Evolutionary conservation across 1,140 invertebrate genomes (phyloP).

Genomic region (Diplogasteroides magnus): DNA sequence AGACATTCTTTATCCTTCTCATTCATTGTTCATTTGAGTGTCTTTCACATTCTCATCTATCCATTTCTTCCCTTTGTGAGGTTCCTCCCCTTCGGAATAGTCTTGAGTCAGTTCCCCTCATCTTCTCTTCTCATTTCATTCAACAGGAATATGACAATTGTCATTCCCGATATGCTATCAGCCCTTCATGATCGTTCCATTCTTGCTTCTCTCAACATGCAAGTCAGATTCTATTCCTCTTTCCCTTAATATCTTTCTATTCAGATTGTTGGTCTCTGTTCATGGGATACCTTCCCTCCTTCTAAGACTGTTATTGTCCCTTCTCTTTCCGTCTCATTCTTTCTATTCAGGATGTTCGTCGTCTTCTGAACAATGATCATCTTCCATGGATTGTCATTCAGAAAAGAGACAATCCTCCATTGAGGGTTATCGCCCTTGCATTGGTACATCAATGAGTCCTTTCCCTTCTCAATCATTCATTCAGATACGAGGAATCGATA

Average conservation of each 20-base stretch:
- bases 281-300: background rate
- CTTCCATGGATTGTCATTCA: background rate
- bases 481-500: too few relatives aligned
- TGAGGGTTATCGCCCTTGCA: too few relatives aligned
- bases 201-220: background rate
- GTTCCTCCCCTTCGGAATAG: too few relatives aligned
- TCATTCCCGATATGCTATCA: background rate
- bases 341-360: background rate
- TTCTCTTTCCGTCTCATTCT: background rate
- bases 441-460: too few relatives aligned
- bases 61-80: too few relatives aligned
- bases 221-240: too few relatives aligned
- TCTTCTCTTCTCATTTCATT: background rate
- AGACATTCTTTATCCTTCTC: too few relatives aligned
- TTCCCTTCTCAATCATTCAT: too few relatives aligned
- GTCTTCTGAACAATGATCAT: background rate
- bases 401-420: too few relatives aligned
- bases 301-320: background rate
- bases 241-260: too few relatives aligned
- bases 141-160: background rate
- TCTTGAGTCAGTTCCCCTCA: background rate
- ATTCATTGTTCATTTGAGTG: too few relatives aligned
- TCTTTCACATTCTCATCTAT: too few relatives aligned
- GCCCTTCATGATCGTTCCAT: background rate
- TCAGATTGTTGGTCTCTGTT: constrained; percentile 7